phyloP scores from a whole-genome alignment of 2,797 vertebrate species.

The Anabas testudineus region DNA sequence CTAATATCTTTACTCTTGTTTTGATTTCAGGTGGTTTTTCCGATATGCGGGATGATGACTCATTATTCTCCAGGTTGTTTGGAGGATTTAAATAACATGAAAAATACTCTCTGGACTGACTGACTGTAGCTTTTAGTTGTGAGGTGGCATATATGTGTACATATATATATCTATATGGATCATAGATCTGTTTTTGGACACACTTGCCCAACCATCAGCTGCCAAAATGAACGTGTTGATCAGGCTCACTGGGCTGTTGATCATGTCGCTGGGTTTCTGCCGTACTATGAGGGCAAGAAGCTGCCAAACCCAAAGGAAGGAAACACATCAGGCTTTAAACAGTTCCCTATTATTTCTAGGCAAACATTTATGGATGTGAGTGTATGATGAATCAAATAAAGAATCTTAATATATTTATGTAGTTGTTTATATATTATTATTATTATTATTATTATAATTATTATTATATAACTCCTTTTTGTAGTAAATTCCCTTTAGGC shows the following conservation, averaged over 20 bases:
- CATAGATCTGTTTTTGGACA: neutral
- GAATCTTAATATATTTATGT: slow-evolving; percentile 56
- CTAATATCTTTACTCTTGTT: neutral
- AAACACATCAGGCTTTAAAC: neutral
- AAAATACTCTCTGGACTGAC: neutral
- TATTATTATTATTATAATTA: no score
- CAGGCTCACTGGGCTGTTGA: neutral
- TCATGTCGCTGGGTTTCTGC: neutral
- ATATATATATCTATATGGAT: no score
- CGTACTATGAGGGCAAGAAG: neutral
- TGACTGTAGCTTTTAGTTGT: neutral
- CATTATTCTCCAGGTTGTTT: slow-evolving; percentile 86
- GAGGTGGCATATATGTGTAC: slow-evolving; percentile 15
- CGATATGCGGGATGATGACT: slow-evolving; percentile 77
- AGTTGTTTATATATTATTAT: no score
- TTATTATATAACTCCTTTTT: no score
- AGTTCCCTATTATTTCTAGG: slow-evolving; percentile 19
- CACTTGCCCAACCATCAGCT: slow-evolving; percentile 19
- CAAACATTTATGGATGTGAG: slow-evolving; percentile 28
- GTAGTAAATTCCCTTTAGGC: no score
- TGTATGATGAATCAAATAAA: slow-evolving; percentile 67
- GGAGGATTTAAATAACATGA: slow-evolving; percentile 76
- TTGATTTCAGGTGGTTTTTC: slow-evolving; percentile 74
- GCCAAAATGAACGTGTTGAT: slow-evolving; percentile 40
- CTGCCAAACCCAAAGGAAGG: slow-evolving; percentile 7